phyloP scores from a whole-genome alignment of 92 coral and sea anemone species.

The Phenganax stokvisi region DNA sequence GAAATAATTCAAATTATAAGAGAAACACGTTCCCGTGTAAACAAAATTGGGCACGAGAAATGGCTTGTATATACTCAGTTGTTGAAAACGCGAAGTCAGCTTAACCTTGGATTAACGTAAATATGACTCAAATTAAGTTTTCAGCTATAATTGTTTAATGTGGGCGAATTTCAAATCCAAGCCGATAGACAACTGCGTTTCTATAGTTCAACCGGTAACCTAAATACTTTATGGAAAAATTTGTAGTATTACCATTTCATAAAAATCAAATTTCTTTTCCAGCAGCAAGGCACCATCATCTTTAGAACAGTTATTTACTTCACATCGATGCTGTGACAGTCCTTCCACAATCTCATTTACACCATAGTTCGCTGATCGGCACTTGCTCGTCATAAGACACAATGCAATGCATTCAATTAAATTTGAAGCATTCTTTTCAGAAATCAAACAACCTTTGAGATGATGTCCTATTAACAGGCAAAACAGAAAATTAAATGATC shows the following conservation, averaged over 20 bases:
- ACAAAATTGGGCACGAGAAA: too few relatives aligned
- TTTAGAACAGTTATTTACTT: neutral
- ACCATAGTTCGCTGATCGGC: neutral
- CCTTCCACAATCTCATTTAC: neutral
- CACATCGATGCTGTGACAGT: neutral
- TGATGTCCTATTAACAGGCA: neutral
- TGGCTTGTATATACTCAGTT: too few relatives aligned
- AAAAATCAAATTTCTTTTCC: neutral
- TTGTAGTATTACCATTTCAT: neutral
- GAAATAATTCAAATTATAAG: too few relatives aligned
- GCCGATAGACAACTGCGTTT: too few relatives aligned
- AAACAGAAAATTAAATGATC: neutral
- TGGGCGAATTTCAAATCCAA: too few relatives aligned
- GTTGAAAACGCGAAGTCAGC: too few relatives aligned
- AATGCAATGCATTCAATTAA: neutral
- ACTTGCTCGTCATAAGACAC: neutral
- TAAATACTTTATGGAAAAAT: too few relatives aligned
- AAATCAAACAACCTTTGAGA: neutral
- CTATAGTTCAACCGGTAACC: too few relatives aligned
- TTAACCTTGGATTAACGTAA: too few relatives aligned
- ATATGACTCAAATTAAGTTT: too few relatives aligned
- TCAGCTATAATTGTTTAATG: too few relatives aligned
- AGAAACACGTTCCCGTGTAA: too few relatives aligned
- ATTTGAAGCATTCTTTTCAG: neutral
- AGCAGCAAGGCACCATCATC: neutral